Evolutionary conservation across 2,888 invertebrate species (phyloP).

Genomic region (Acronicta alni): DNA sequence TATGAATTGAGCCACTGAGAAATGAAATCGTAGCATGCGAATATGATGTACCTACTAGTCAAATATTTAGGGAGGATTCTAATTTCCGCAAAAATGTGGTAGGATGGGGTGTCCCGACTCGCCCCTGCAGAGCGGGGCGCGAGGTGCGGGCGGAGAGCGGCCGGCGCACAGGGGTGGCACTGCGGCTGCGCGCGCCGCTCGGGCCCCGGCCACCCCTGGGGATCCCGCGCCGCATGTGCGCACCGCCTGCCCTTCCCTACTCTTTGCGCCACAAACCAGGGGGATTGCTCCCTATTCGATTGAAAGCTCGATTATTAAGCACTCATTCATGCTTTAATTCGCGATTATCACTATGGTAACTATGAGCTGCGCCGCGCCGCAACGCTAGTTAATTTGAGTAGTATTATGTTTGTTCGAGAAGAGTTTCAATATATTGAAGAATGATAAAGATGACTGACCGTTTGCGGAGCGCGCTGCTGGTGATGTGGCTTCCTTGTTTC

Average conservation of each 20-base stretch:
- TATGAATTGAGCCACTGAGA: not conserved
- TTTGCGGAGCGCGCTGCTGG: constrained; percentile 91
- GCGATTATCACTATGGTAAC: constrained; percentile 76
- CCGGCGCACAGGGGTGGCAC: constrained; percentile 62
- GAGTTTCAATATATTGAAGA: not conserved
- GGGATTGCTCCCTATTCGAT: constrained; percentile 62
- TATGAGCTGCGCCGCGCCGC: constrained; percentile 36
- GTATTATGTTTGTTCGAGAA: constrained; percentile 30
- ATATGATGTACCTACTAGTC: constrained; percentile 49
- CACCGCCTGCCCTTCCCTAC: constrained; percentile 57
- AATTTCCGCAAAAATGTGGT: constrained; percentile 85
- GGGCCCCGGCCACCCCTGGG: constrained; percentile 71
- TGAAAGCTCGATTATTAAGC: constrained; percentile 78
- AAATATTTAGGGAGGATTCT: constrained; percentile 74
- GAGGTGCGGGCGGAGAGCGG: constrained; percentile 47
- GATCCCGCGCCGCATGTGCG: constrained; percentile 70
- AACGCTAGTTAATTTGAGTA: constrained; percentile 47
- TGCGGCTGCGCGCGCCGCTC: constrained; percentile 67
- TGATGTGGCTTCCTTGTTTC: constrained; percentile 92
- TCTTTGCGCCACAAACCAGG: constrained; percentile 56
- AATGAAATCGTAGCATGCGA: constrained; percentile 40
- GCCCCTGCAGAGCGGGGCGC: constrained; percentile 79
- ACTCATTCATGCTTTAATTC: constrained; percentile 79
- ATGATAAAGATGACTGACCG: constrained; percentile 80
- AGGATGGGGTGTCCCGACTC: constrained; percentile 73